Evolutionary conservation across 2,888 invertebrate genomes (phyloP).

Genomic region (Dicyrtomina minuta): DNA sequence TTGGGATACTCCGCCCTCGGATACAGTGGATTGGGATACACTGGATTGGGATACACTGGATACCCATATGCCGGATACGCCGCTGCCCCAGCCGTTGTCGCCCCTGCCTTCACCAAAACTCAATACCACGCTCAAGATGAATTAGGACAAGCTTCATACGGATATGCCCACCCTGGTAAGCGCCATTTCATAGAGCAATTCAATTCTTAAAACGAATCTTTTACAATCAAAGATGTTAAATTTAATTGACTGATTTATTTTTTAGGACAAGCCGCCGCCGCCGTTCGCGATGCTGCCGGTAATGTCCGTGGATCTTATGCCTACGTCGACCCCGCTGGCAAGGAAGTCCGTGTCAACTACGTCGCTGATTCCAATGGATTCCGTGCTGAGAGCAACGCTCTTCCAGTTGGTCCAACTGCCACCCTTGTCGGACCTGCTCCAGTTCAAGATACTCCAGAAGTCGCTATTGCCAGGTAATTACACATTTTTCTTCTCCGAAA

Average conservation of each 20-base stretch:
- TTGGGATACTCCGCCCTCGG: neutral
- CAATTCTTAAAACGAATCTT: no score
- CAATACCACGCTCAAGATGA: conserved; percentile 65
- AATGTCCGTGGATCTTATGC: conserved; percentile 54
- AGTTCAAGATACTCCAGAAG: conserved; percentile 60
- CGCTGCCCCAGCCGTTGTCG: conserved; percentile 21
- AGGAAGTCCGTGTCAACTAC: conserved; percentile 57
- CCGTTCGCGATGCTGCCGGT: conserved; percentile 51
- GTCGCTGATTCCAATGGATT: conserved; percentile 58
- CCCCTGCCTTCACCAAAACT: conserved; percentile 47
- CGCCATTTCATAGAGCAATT: neutral
- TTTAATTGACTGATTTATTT: no score
- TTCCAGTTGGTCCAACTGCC: conserved; percentile 55
- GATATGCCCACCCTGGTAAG: conserved; percentile 33
- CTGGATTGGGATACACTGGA: neutral
- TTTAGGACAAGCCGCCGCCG: conserved; percentile 45
- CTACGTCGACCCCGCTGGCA: conserved; percentile 59
- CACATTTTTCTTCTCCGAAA: no score
- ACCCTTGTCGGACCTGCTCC: conserved; percentile 14
- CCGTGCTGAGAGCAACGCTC: conserved; percentile 58
- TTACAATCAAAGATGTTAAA: no score
- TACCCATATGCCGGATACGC: conserved; percentile 12
- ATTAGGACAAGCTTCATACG: conserved; percentile 58
- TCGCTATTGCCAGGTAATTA: conserved; percentile 57
- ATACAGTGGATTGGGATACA: neutral